Evolutionary conservation across 2,888 invertebrate genomes (phyloP).

Genomic region (Onthophagus sagittarius): DNA sequence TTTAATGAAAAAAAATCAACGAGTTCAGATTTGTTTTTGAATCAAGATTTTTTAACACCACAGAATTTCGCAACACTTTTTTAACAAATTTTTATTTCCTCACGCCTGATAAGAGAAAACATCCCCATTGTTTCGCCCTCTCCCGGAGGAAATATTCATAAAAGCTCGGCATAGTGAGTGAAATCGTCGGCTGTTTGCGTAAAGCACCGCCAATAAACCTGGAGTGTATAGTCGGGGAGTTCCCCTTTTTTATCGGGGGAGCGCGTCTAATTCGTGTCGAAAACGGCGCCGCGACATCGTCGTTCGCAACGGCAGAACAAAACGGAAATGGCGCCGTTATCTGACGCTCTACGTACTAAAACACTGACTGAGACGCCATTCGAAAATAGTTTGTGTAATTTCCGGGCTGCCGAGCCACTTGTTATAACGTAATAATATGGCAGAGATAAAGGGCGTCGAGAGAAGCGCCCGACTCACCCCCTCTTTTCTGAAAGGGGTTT

Average conservation of each 20-base stretch:
- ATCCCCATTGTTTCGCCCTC: background rate
- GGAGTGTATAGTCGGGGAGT: background rate
- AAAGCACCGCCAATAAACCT: slow-evolving; percentile 1
- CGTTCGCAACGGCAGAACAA: slow-evolving; percentile 39
- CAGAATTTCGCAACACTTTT: too few species aligned
- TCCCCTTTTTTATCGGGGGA: slow-evolving; percentile 6
- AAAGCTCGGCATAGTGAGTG: background rate
- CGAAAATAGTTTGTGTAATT: slow-evolving; percentile 52
- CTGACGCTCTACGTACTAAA: slow-evolving; percentile 45
- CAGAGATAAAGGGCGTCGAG: slow-evolving; percentile 37
- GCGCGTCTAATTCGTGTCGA: slow-evolving; percentile 12
- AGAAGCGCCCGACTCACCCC: background rate
- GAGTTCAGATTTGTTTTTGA: background rate
- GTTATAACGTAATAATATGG: slow-evolving; percentile 49
- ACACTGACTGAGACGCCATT: slow-evolving; percentile 48
- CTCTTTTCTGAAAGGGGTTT: background rate
- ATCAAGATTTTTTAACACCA: too few species aligned
- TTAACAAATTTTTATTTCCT: background rate
- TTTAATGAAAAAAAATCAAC: background rate
- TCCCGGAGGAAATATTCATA: background rate
- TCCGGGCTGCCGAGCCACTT: slow-evolving; percentile 48
- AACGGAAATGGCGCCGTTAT: slow-evolving; percentile 48
- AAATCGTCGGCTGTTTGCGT: slow-evolving; percentile 1
- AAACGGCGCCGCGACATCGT: slow-evolving; percentile 1
- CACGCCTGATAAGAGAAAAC: background rate